Evolutionary conservation across 2,888 invertebrate species (phyloP), one percentile per base, ranked within the genome.

Genomic region (Drosophila paranaensis): DNA sequence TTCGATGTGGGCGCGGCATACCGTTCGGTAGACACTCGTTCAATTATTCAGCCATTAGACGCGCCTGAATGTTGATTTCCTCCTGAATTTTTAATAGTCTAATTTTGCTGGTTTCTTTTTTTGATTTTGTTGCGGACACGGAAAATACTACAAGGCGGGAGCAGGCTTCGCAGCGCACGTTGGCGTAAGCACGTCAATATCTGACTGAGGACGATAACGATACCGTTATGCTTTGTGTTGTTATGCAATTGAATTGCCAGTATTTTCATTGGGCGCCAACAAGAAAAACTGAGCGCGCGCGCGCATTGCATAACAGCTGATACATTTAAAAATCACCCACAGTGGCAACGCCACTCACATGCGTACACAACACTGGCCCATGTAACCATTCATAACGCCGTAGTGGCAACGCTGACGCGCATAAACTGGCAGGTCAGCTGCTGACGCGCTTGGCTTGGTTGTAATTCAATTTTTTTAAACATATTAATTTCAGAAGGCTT

Each of bases 141-240:
- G 53, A 64, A 35, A 50, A 54, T 57, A 77, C 62, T 64, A 56
- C 51, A 67, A 46, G 62, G 65, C 65, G 70, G 60, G 60, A 71
- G 57, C 72, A 60, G 57, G 66, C 63, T 68, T 61, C 42, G 50
- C 63, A 67, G 72, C 68, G 73, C 72, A 74, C 76, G 81, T 84
- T 83, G 55, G 65, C 67, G 72, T 66, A 73, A 70, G 88, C 88
- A 87, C 88, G 85, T 87, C 89, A 89, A 71, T 77, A 79, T 89
- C 71, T 89, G 88, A 89, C 89, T 88, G 85, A 76, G 71, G 46
- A 69, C 82, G 74, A 84, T 78, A 79, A 88, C 85, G 85, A 88
- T 85, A 89, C 82, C 89, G 79, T 76, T 84, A 89, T 84, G 78
- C 68, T 42, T 39, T 62, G 57, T 73, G 66, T 73, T 89, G 84